Conservation (phyloP, 2,113 vertebrate genomes). For the Ctenodactylus gundi region DNA sequence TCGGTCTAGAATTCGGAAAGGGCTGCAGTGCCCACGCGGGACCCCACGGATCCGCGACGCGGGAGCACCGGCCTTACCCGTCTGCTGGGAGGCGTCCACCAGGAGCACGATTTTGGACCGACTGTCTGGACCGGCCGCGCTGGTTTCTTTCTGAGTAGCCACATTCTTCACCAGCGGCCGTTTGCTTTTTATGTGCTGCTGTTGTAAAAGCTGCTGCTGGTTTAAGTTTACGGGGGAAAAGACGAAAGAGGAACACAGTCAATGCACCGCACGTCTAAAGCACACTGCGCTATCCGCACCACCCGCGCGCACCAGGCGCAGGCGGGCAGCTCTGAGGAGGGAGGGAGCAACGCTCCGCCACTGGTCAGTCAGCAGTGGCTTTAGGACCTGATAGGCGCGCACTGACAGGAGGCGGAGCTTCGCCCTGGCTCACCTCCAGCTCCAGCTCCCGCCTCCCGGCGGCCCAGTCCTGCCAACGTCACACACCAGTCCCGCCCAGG, state of each 20-base stretch:
- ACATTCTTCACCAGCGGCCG: constrained; percentile 93
- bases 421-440: no score
- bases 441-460: no score
- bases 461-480: no score
- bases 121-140: constrained; percentile 91
- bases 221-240: constrained; percentile 42
- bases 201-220: constrained; percentile 85
- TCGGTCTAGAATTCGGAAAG: not conserved
- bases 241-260: not conserved
- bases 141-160: constrained; percentile 97
- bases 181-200: constrained; percentile 89
- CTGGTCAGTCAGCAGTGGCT: no score
- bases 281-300: no score
- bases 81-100: constrained; percentile 98
- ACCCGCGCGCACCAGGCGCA: no score
- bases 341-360: no score
- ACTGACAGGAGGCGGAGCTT: no score
- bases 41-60: not conserved
- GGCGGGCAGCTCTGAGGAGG: no score
- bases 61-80: constrained; percentile 85
- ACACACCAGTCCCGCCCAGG: no score
- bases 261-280: not conserved
- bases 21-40: not conserved
- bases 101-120: constrained; percentile 94
- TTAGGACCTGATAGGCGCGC: no score